Base-by-base conservation (phyloP, 2,113 vertebrate species). In the Mesitornis unicolor region DNA sequence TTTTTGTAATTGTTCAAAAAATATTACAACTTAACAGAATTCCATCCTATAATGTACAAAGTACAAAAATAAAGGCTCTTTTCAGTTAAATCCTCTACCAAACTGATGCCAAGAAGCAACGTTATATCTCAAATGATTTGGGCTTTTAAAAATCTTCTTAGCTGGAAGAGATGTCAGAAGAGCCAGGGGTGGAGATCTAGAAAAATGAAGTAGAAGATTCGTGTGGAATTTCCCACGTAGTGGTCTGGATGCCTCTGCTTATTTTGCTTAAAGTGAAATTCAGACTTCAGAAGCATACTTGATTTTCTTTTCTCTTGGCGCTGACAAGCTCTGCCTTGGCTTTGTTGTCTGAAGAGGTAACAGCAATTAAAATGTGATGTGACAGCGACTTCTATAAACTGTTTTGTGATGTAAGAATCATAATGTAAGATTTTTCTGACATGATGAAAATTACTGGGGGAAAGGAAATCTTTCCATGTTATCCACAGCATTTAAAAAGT, bases 111-210 rank as follows among this genome's bases (percentile, higher is more conserved):
- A 88, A 95, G 87, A 91, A 94, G 87, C 51, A 78, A 57, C 89
- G 70, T 73, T 92, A 6, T 92, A 93, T 89, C 73, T 93, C 64
- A 64, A 84, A 90, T 93, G 60, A 78, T 92, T 82, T 88, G 78
- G 63, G 56, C 51, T 90, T 96, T 85, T 91, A 68, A 54, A n/a
- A 97, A 94, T 95, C 87, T 94, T 92, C 95, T 96, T 94, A 92
- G 75, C 76, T 84, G 40, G 74, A 83, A 83, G 60, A 92, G 84
- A 91, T 95, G 85, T 93, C 87, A 73, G 67, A 91, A 91, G 80
- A 95, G 40, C 73, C 51, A 89, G 21, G 57, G 65, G 51, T 87
- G 65, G 68, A 73, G 86, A 71, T 67, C 78, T 89, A 51, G 45
- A 90, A 40, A 86, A 89, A 31, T 51, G n/a, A 68, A 71, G 74